Base-by-base conservation (phyloP, 2,113 vertebrate species). In the Chelonoidis abingdonii region DNA sequence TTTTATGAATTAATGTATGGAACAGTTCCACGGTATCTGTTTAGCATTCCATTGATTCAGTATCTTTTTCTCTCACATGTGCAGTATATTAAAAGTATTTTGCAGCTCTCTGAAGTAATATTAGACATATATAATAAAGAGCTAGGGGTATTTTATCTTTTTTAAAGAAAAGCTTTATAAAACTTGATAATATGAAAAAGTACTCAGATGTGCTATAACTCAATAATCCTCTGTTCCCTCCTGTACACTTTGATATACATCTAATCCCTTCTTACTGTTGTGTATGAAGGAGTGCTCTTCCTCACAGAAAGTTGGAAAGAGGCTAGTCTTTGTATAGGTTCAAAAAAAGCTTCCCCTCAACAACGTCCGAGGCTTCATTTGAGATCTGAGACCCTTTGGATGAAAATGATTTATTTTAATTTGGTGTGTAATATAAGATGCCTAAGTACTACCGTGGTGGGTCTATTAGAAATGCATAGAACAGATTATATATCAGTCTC, bases 1-100 rank as follows among this genome's bases (percentile, higher is more conserved):
- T 52, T 83, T 17, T 84, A 49, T 87, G 94, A 95, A 49, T 93
- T 80, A 93, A 82, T 96, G 76, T 76, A 54, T 87, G 41, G 7
- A 81, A 1, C 53, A 11, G 41, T 35, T 97, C 62, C 84, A 93
- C 35, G 49, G 87, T 21, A 82, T 89, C 14, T 56, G 88, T 91
- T 97, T 95, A 47, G 54, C 8, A 10, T 84, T 87, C 44, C 31
- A 76, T 27, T 1, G 79, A 62, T 11, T 13, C 2, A 4, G 11
- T 47, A 17, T 31, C 93, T 95, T 92, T 92, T 91, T 94, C 47
- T 96, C 88, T 50, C 5, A 62, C 44, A 86, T 6, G 49, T 85
- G 62, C 31, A 50, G 22, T 90, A 92, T 65, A 80, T 91, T 94
- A 83, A 7, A 35, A 44, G 62, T 88, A 44, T n/a, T 97, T 84